Conservation (phyloP, 2,113 vertebrate species). For the Craseonycteris thonglongyai region DNA sequence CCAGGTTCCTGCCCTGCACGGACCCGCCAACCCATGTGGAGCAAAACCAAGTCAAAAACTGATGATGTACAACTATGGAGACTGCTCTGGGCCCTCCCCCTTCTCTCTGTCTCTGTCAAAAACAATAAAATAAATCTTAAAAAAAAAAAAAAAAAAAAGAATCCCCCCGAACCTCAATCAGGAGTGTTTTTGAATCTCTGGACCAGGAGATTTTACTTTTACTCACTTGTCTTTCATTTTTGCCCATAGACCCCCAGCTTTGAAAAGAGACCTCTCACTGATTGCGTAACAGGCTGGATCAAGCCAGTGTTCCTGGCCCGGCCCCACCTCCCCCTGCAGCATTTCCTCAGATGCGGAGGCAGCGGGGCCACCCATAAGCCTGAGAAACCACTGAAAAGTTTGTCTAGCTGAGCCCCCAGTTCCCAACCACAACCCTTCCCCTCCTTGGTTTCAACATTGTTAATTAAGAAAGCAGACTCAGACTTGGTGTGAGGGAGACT, state of each 20-base stretch:
- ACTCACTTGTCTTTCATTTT: neutral
- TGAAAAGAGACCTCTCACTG: neutral
- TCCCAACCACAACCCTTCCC: neutral
- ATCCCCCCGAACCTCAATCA: neutral
- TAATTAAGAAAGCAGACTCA: neutral
- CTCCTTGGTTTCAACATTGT: neutral
- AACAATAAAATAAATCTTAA: too few species aligned
- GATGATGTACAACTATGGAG: too few species aligned
- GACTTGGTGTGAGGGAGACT: neutral
- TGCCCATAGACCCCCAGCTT: neutral
- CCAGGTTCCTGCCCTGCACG: too few species aligned
- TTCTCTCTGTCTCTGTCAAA: too few species aligned
- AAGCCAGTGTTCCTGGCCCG: neutral
- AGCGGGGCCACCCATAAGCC: neutral
- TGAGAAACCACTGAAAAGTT: neutral
- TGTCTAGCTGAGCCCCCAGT: neutral
- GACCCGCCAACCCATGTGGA: too few species aligned
- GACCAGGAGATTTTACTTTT: neutral
- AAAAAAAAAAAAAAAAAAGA: too few species aligned
- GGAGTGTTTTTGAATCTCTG: neutral
- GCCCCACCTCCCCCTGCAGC: neutral
- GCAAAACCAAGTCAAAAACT: too few species aligned
- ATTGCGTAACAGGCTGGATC: neutral
- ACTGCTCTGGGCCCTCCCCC: too few species aligned
- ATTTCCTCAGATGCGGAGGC: neutral